Evolutionary conservation across 1,140 invertebrate species (phyloP).

Genomic region (Neodiprion lecontei): DNA sequence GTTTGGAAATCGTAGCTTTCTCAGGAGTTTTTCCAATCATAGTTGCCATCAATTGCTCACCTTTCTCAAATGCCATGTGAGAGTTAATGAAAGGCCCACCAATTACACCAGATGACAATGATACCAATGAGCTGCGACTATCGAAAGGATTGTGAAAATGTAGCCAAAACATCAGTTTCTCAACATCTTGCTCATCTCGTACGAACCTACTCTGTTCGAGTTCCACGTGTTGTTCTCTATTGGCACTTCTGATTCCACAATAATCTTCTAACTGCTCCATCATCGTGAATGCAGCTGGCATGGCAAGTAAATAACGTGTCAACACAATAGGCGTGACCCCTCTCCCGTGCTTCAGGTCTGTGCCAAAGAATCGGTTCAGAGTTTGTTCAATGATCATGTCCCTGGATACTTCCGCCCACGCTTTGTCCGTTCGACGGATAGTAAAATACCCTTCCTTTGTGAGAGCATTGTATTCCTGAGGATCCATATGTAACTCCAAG

Average conservation of each 20-base stretch:
- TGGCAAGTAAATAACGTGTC: slow-evolving; percentile 27
- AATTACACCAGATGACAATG: slow-evolving; percentile 16
- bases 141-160: slow-evolving; percentile 4
- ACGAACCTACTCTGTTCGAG: neutral
- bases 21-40: slow-evolving; percentile 4
- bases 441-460: slow-evolving; percentile 39
- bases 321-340: slow-evolving; percentile 33
- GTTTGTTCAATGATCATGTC: slow-evolving; percentile 47
- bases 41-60: neutral
- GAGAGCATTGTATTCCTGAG: slow-evolving; percentile 41
- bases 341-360: slow-evolving; percentile 40
- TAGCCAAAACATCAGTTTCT: neutral
- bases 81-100: slow-evolving; percentile 2
- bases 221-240: slow-evolving; percentile 32
- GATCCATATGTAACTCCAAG: slow-evolving; percentile 33
- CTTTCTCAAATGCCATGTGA: slow-evolving; percentile 13
- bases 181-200: neutral
- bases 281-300: slow-evolving; percentile 10
- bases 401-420: slow-evolving; percentile 41
- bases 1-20: neutral
- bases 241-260: slow-evolving; percentile 18
- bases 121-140: neutral
- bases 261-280: slow-evolving; percentile 30
- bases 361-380: slow-evolving; percentile 39
- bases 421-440: slow-evolving; percentile 37